Evolutionary conservation across 1,140 invertebrate species (phyloP), one percentile per base, ranked within the genome.

Genomic region (Lepidostoma basale): DNA sequence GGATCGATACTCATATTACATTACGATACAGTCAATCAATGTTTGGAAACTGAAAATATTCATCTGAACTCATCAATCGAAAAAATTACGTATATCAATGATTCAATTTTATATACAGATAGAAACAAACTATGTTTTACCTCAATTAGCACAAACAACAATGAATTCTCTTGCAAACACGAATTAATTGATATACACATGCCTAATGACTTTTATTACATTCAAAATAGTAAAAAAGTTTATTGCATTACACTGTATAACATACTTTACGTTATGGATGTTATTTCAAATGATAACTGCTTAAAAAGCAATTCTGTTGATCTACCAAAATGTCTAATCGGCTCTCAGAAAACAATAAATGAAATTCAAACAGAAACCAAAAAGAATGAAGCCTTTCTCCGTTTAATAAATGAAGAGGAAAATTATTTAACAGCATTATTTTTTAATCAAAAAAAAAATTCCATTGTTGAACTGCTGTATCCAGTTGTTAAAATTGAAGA

Each of bases 31-130:
- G 40, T 65, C 9, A 23, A 65, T 16, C 44, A 25, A 40, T 25
- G 16, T 16, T 22, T 65, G 10, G 30, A 22, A 30, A 54, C 44
- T 20, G 49, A 65, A 26, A 14, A 33, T 30, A 39, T 65, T 22
- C 62, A 65, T 65, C 42, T 65, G n/a, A 65, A 65, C 28, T 36
- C 62, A 14, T 20, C 45, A 5, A 39, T 65, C 30, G 47, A 65
- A 39, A 52, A 39, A 26, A 65, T 52, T 14, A 54, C n/a, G 16
- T 40, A 22, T 42, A 25, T 39, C 12, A 33, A 39, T 25, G 23
- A 65, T 25, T 52, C 45, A 14, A n/a, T 65, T 3, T 2, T 65
- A 8, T 65, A 65, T 25, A 54, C 45, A 2, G 47, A 65, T 54
- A 36, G 22, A 52, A n/a, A 54, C 5, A 39, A 52, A 28, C 12